These are phyloP conservation scores for Troides helena DNA, from an alignment of 2,888 invertebrate species.

Conservation along the genomic window DNA sequence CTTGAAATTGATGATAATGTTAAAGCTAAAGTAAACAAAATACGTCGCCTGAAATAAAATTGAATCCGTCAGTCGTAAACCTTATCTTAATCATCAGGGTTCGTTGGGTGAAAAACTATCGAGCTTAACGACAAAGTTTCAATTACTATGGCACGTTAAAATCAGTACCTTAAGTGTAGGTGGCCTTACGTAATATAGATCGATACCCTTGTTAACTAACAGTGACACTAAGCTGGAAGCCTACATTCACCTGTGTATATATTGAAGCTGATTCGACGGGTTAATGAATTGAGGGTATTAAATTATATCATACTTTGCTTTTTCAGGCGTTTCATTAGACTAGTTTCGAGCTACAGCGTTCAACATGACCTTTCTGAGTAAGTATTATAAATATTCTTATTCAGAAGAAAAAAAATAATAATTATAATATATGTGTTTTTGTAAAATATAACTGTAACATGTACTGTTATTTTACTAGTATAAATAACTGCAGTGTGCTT, in stretches of 20 bases:
- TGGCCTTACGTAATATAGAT: constrained; percentile 14
- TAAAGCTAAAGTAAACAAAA: too few relatives aligned
- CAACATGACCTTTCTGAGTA: neutral
- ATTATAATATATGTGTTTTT: too few relatives aligned
- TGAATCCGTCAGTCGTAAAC: constrained; percentile 14
- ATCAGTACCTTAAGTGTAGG: constrained; percentile 17
- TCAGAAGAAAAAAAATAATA: too few relatives aligned
- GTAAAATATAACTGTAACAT: too few relatives aligned
- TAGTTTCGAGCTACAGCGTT: neutral
- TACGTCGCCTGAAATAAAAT: constrained; percentile 1
- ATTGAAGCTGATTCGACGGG: neutral
- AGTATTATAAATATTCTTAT: too few relatives aligned
- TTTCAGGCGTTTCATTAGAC: neutral
- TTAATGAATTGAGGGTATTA: neutral
- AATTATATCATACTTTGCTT: neutral
- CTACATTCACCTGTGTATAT: neutral
- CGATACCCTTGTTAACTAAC: constrained; percentile 15
- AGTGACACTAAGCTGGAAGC: constrained; percentile 4
- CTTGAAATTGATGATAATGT: too few relatives aligned
- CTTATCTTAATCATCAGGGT: constrained; percentile 9
- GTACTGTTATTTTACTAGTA: too few relatives aligned
- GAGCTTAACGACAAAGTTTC: constrained; percentile 30
- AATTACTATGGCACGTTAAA: constrained; percentile 28
- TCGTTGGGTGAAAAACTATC: constrained; percentile 10
- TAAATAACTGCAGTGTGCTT: too few relatives aligned